These are phyloP conservation scores for Drosophila bocqueti DNA, from an alignment of 1,140 invertebrate genomes.

Conservation along the genomic window DNA sequence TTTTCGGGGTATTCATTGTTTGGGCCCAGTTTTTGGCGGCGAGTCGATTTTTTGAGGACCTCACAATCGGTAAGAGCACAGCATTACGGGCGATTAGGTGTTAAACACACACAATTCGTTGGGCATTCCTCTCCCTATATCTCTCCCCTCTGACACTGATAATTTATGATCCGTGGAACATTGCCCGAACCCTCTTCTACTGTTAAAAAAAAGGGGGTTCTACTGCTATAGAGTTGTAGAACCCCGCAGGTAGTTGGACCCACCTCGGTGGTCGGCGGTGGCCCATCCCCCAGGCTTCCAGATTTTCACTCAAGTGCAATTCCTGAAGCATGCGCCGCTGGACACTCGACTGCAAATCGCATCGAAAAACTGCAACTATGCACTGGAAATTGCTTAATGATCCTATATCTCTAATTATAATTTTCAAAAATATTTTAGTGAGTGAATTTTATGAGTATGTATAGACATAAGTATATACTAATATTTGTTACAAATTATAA, in stretches of 20 bases:
- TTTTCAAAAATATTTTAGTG: too few species aligned
- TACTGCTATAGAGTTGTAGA: conserved; percentile 6
- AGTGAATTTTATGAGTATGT: background rate
- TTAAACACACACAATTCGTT: conserved; percentile 69
- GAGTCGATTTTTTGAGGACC: conserved; percentile 62
- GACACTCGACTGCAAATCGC: conserved; percentile 56
- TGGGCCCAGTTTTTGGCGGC: conserved; percentile 37
- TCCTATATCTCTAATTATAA: too few species aligned
- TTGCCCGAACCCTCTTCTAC: conserved; percentile 12
- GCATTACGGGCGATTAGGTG: conserved; percentile 69
- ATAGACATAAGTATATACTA: too few species aligned
- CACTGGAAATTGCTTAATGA: conserved; percentile 1
- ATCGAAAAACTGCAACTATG: background rate
- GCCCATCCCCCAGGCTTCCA: background rate
- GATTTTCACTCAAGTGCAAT: conserved; percentile 62
- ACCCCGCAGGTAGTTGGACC: conserved; percentile 45
- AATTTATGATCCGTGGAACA: conserved; percentile 61
- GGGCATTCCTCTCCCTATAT: conserved; percentile 38
- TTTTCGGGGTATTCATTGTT: conserved; percentile 28
- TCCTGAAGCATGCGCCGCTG: conserved; percentile 68
- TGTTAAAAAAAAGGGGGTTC: conserved; percentile 28
- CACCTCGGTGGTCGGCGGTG: conserved; percentile 58
- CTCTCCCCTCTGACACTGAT: conserved; percentile 32
- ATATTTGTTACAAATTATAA: too few species aligned
- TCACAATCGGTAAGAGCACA: conserved; percentile 61